phyloP scores from a whole-genome alignment of 2,113 vertebrate genomes.

The Camelus bactrianus region DNA sequence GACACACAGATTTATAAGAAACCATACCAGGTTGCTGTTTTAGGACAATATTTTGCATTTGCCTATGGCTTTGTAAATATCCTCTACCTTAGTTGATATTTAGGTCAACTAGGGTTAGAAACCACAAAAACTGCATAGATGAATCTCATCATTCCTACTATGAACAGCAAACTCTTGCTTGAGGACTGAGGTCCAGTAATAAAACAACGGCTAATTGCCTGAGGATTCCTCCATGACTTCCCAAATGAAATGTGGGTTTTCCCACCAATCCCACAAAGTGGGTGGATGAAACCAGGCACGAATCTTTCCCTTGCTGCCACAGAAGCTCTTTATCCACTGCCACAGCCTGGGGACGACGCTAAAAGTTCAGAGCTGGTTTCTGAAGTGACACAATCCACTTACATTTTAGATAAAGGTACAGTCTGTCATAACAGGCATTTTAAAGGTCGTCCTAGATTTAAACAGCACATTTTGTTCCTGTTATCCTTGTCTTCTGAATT shows the following conservation, averaged over 20 bases:
- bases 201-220: background rate
- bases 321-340: background rate
- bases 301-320: background rate
- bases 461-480: slow-evolving; percentile 3
- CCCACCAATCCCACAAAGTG: background rate
- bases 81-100: background rate
- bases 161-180: background rate
- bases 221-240: background rate
- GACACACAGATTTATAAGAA: background rate
- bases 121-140: background rate
- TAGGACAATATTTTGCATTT: background rate
- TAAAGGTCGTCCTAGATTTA: slow-evolving; percentile 23
- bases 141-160: background rate
- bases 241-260: background rate
- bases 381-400: background rate
- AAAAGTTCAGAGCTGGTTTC: slow-evolving; percentile 26
- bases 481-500: slow-evolving; percentile 50
- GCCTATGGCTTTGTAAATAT: background rate
- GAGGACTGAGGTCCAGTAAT: background rate
- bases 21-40: background rate
- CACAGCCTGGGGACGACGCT: background rate
- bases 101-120: background rate
- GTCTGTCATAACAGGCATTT: background rate
- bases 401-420: background rate
- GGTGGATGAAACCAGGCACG: background rate